Evolutionary conservation across 2,113 vertebrate species (phyloP), one percentile per base, ranked within the genome.

Genomic region (Willisornis vidua): DNA sequence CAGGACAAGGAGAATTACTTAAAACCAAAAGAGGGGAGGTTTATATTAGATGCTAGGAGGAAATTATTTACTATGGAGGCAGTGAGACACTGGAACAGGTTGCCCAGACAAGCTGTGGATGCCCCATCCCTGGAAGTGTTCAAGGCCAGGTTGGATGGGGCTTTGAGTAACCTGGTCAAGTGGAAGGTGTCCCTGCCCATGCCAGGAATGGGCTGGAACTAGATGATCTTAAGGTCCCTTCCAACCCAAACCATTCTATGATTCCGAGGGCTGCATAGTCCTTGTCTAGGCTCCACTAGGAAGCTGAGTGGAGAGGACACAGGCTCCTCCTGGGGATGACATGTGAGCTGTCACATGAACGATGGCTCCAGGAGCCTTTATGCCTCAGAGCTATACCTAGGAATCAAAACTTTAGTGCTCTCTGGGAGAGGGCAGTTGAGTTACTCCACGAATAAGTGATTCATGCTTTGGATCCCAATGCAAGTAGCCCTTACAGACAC

Each of bases 241-340:
- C 63, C 71, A 43, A 63, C 31, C 26, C 48, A 70, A 43, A 71
- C 7, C 10, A 26, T 71, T 77, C 31, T 33, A 1, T 28, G 49
- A 37, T 49, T 43, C 31, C 37, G 43, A 63, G 37, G 54, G 19
- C 43, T 65, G 29, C 57, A 19, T 11, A 24, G 17, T 66, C 68
- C 68, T 58, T 45, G 59, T 20, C n/a, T 0, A 0, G 10, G 10
- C 55, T 20, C n/a, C 0, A 0, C 55, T n/a, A 33, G 20, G 70
- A 70, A 67, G 61, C 5, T 4, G n/a, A 26, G 18, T 11, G 49
- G 58, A 35, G 24, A 29, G 4, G 3, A 26, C 5, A 6, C 0
- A 1, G 71, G 59, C 13, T 66, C 6, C n/a, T 91, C 26, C 25
- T 1, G 2, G 12, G 19, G 33, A 24, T 20, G 20, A 48, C n/a